Percentiles rank a stretch among this genome's conserved stretches.
These are phyloP conservation scores for Pteropus alecto DNA, from an alignment of 2,113 vertebrate genomes.

Conservation along the genomic window DNA sequence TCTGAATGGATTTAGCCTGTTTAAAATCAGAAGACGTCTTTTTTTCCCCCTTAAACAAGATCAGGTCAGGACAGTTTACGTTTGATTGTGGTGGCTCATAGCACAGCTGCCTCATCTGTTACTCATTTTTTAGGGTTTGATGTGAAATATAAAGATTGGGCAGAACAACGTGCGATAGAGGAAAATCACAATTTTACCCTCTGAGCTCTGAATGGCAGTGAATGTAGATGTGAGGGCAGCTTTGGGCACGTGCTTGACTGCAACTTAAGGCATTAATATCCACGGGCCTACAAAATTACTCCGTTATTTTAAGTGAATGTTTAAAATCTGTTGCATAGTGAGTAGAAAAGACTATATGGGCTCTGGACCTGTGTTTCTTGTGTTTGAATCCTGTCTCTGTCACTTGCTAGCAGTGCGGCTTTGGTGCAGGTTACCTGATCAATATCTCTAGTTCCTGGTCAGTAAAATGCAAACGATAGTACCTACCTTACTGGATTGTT, in stretches of 20 bases:
- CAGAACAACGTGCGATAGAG: neutral
- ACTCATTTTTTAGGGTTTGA: slow-evolving; percentile 50
- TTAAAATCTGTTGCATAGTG: neutral
- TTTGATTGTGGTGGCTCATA: neutral
- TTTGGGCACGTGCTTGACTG: neutral
- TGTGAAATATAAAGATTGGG: slow-evolving; percentile 51
- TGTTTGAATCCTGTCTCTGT: neutral
- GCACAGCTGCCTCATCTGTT: neutral
- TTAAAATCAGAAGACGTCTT: slow-evolving; percentile 62
- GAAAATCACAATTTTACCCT: neutral
- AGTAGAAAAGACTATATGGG: neutral
- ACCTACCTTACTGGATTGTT: neutral
- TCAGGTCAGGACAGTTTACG: slow-evolving; percentile 38
- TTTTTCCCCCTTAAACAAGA: slow-evolving; percentile 3
- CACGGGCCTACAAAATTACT: neutral
- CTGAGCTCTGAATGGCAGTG: neutral
- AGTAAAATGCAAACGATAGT: neutral
- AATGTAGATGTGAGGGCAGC: neutral
- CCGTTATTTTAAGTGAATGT: neutral
- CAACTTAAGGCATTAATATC: neutral
- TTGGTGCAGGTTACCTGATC: neutral
- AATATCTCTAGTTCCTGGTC: neutral
- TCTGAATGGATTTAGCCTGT: slow-evolving; percentile 79
- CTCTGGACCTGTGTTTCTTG: neutral
- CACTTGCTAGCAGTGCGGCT: neutral